These are phyloP conservation scores for Nymphalis io DNA, from an alignment of 1,140 invertebrate genomes.

Conservation along the genomic window DNA sequence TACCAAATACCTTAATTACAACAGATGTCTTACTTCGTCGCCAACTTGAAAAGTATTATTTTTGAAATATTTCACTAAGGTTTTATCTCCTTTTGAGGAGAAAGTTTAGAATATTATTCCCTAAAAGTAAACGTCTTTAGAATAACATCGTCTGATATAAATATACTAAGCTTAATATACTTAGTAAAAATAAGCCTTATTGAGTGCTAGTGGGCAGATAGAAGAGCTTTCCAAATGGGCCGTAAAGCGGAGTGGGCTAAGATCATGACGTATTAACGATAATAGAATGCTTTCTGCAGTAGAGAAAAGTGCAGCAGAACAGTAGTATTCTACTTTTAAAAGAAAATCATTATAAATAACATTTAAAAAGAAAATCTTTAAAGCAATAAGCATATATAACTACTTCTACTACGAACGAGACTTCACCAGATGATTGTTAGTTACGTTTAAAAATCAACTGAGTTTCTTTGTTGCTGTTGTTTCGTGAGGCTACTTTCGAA, in stretches of 20 bases:
- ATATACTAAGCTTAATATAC: background rate
- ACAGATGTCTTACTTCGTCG: too few species aligned
- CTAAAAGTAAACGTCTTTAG: background rate
- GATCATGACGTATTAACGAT: slow-evolving; percentile 39
- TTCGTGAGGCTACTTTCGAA: background rate
- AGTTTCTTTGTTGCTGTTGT: background rate
- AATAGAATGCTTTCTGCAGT: slow-evolving; percentile 26
- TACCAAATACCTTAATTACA: too few species aligned
- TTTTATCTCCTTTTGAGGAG: too few species aligned
- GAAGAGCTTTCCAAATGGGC: slow-evolving; percentile 32
- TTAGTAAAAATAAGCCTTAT: slow-evolving; percentile 13
- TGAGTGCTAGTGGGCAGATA: slow-evolving; percentile 20
- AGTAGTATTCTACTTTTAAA: background rate
- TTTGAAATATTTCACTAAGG: too few species aligned
- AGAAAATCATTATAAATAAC: too few species aligned
- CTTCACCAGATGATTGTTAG: background rate
- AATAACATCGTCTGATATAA: too few species aligned
- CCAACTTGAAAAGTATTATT: too few species aligned
- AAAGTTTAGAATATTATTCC: too few species aligned
- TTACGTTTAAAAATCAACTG: background rate
- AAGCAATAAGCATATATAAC: background rate
- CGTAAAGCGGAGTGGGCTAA: slow-evolving; percentile 36
- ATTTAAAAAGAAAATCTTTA: too few species aligned
- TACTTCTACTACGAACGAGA: too few species aligned
- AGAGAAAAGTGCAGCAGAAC: slow-evolving; percentile 13